Percentiles rank a stretch among this genome's conserved stretches.
These are phyloP conservation scores for Bhutanitis thaidina DNA, from an alignment of 2,888 invertebrate genomes.

Conservation along the genomic window DNA sequence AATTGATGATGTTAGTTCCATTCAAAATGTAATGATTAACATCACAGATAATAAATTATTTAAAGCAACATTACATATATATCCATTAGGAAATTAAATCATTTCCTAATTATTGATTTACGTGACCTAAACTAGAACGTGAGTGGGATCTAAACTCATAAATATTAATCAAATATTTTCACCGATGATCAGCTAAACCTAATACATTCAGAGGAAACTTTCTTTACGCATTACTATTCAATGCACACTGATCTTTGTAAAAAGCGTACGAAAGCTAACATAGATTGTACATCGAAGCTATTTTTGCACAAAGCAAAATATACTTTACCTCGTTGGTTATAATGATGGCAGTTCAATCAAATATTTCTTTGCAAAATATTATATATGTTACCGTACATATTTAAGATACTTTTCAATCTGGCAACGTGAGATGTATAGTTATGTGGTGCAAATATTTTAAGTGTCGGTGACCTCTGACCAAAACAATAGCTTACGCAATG, in stretches of 20 bases:
- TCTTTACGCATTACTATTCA: slow-evolving; percentile 18
- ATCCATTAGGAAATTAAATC: too few relatives aligned
- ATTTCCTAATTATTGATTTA: too few relatives aligned
- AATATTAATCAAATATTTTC: not conserved
- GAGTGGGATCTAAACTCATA: not conserved
- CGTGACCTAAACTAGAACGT: too few relatives aligned
- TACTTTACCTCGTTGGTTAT: not conserved
- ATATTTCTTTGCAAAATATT: not conserved
- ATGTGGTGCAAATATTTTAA: slow-evolving; percentile 8
- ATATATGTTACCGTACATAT: not conserved
- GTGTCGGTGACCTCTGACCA: slow-evolving; percentile 8
- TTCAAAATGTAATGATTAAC: too few relatives aligned
- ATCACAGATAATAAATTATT: too few relatives aligned
- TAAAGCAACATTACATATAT: too few relatives aligned
- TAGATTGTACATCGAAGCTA: not conserved
- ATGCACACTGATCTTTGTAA: slow-evolving; percentile 16
- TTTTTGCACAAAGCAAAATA: not conserved
- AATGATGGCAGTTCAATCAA: not conserved
- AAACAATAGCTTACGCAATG: not conserved
- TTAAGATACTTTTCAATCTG: slow-evolving; percentile 11
- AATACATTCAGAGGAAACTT: slow-evolving; percentile 9
- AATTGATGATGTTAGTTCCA: too few relatives aligned
- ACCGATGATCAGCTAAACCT: slow-evolving; percentile 1
- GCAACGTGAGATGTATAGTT: slow-evolving; percentile 16
- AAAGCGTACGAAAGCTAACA: slow-evolving; percentile 3